Base-by-base conservation (phyloP, 1,140 invertebrate species). In the Pararge aegeria region DNA sequence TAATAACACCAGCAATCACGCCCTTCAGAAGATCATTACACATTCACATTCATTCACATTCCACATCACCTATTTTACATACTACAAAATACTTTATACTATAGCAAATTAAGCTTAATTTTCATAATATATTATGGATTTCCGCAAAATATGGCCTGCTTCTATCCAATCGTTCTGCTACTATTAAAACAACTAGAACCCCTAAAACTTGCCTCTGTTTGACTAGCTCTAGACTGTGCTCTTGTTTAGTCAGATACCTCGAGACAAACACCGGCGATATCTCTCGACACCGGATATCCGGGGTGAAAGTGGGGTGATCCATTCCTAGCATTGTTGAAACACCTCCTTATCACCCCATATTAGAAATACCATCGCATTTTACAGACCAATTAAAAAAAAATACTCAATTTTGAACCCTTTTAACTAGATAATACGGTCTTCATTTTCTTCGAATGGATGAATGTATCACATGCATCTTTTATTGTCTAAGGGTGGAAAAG, bases 311-410 rank as follows among this genome's bases (percentile, higher is more conserved):
- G 59, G 75, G 65, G 66, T 72, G 59, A 66, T 59, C 63, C 24
- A n/a, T n/a, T n/a, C n/a, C 62, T 65, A 69, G 61, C 56, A 70
- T 66, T 80, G 79, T 82, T 80, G 75, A 82, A 73, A 72, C 64
- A 70, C 46, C 30, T 55, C 65, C 61, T 80, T 76, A 75, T 78
- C 79, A 74, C 70, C 73, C 68, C 42, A 49, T 51, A 52, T 55
- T 70, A 57, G 21, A 53, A 40, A 30, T 29, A 19, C 52, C 44
- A 29, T 15, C 7, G 20, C 34, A 48, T 49, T 27, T 21, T 21
- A 18, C 52, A 5, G 6, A 12, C 20, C 20, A 29, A 38, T 40
- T 24, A 38, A 6, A 30, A 50, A 55, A 54, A 13, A 15, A 18
- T 34, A 51, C 1, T 10, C 5, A 9, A 49, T 7, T 49, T 49